Conservation (phyloP, 2,888 invertebrate species). For the Himalopsyche anomala region DNA sequence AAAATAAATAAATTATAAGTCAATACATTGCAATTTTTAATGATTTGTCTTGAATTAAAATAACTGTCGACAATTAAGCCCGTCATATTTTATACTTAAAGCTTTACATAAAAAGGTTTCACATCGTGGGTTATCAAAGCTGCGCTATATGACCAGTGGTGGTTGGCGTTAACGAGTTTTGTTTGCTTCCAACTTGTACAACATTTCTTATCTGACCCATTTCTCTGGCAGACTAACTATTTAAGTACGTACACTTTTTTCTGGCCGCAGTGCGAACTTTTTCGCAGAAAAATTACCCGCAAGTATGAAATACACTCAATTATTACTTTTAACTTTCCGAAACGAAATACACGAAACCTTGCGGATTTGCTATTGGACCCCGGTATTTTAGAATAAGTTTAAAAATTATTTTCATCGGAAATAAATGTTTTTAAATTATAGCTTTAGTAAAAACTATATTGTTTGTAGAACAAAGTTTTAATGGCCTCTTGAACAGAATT, state of each 20-base stretch:
- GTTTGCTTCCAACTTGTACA: neutral
- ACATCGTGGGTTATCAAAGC: conserved; percentile 23
- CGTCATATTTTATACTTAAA: too few relatives aligned
- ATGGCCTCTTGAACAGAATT: too few relatives aligned
- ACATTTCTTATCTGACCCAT: conserved; percentile 34
- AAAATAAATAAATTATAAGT: too few relatives aligned
- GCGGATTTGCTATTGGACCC: neutral
- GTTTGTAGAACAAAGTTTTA: too few relatives aligned
- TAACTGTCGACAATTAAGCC: too few relatives aligned
- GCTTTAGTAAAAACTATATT: too few relatives aligned
- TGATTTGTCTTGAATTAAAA: too few relatives aligned
- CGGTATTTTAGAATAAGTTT: neutral
- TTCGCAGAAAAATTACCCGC: neutral
- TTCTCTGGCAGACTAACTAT: neutral
- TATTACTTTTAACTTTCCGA: neutral
- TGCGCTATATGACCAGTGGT: neutral
- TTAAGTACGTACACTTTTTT: conserved; percentile 4
- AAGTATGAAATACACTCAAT: conserved; percentile 23
- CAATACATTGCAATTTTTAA: too few relatives aligned
- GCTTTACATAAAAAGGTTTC: neutral
- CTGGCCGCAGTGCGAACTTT: conserved; percentile 1
- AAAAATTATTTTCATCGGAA: neutral
- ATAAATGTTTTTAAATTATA: too few relatives aligned
- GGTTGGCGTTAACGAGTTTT: conserved; percentile 25
- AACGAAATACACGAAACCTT: neutral